phyloP scores from a whole-genome alignment of 2,888 invertebrate species.

The Eledone cirrhosa region DNA sequence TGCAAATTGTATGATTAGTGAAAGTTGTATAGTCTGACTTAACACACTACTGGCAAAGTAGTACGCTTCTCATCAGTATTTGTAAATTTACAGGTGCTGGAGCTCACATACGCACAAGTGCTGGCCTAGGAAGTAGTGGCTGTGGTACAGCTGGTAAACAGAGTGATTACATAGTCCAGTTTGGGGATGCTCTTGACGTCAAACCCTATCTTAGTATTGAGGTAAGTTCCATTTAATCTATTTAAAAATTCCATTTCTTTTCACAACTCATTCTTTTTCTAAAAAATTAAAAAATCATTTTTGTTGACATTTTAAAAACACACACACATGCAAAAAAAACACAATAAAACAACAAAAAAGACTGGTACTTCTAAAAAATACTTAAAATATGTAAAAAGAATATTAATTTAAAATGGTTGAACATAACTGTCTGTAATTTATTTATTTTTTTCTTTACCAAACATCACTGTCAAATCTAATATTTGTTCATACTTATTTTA shows the following conservation, averaged over 20 bases:
- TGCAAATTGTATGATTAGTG: neutral
- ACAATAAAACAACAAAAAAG: too few relatives aligned
- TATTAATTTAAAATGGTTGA: too few relatives aligned
- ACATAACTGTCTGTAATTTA: too few relatives aligned
- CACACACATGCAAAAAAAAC: too few relatives aligned
- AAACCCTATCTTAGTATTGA: slow-evolving; percentile 28
- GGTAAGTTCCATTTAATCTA: slow-evolving; percentile 18
- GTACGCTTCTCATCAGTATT: neutral
- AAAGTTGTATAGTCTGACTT: neutral
- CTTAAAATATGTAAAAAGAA: too few relatives aligned
- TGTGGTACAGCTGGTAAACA: slow-evolving; percentile 21
- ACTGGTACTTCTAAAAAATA: too few relatives aligned
- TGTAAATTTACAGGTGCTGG: slow-evolving; percentile 12
- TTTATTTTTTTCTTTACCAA: too few relatives aligned
- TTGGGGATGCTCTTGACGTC: slow-evolving; percentile 25
- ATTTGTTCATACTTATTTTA: neutral
- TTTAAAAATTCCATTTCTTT: neutral
- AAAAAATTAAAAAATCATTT: too few relatives aligned
- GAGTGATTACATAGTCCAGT: slow-evolving; percentile 25
- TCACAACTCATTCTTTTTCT: too few relatives aligned
- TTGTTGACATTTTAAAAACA: too few relatives aligned
- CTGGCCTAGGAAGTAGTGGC: slow-evolving; percentile 18
- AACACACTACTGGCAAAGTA: neutral
- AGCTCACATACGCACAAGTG: slow-evolving; percentile 22
- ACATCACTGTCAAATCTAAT: too few relatives aligned